These are phyloP conservation scores for Balearica regulorum DNA, from an alignment of 2,797 vertebrate genomes.

Conservation along the genomic window DNA sequence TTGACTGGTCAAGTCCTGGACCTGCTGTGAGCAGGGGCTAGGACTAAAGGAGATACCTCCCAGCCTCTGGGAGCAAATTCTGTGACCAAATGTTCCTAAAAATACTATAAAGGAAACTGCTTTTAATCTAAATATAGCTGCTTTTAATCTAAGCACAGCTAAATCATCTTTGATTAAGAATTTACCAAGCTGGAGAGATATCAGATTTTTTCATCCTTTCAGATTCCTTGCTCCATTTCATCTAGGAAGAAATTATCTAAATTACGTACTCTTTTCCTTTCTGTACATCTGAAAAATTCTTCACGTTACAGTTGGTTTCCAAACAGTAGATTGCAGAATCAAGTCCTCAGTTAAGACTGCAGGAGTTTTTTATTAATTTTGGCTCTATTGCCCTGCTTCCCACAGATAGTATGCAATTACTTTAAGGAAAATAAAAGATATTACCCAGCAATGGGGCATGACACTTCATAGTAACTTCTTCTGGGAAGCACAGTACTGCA, in stretches of 20 bases:
- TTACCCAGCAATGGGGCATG: not conserved
- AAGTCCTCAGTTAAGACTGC: not conserved
- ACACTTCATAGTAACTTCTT: not conserved
- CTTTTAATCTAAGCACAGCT: not conserved
- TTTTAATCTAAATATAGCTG: not conserved
- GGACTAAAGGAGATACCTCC: not conserved
- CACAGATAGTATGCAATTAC: not conserved
- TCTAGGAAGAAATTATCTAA: not conserved
- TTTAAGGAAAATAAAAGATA: not conserved
- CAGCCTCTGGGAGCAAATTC: not conserved
- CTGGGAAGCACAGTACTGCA: not conserved
- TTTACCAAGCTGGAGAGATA: not conserved
- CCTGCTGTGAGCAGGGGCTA: not conserved
- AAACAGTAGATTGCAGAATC: not conserved
- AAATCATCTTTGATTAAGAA: not conserved
- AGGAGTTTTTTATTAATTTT: not conserved
- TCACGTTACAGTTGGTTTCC: not conserved
- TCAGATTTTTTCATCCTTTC: not conserved
- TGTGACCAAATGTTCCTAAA: not conserved
- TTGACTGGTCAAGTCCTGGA: not conserved
- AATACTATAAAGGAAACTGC: not conserved
- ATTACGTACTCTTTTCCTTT: not conserved
- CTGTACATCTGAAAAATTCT: not conserved
- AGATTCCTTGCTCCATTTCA: not conserved
- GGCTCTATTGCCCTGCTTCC: not conserved